Base-by-base conservation (phyloP, 2,113 vertebrate genomes). In the Prionailurus bengalensis region DNA sequence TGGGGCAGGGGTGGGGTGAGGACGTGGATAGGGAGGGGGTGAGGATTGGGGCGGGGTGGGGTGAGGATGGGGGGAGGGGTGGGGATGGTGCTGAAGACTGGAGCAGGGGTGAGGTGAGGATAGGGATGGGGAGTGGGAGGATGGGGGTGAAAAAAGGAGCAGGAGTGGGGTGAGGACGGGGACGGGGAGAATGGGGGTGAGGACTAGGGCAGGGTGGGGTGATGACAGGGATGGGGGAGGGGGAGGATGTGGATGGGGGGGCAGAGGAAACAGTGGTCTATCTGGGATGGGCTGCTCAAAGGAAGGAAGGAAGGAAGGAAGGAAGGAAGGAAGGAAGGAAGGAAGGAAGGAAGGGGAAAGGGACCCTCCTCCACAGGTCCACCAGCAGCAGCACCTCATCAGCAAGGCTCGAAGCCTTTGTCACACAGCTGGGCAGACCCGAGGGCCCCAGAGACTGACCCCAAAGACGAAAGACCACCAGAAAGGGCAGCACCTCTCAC, bases 301-400 rank as follows among this genome's bases (percentile, higher is more conserved):
- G 42, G 42, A 42, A 42, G 42, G 42, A 42, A 42, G 42, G 42
- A 42, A 42, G 42, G 42, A 42, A 42, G 42, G 42, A 42, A 5
- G 5, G 6, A 42, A 6, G 42, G 45, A 9, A 45, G 45, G 45
- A 0, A 45, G 1, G 42, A 1, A 8, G 45, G 45, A 1, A 45
- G 42, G 42, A 42, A 6, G 42, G 42, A 7, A 6, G 42, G 42
- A 1, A 45, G 45, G 45, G 1, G 12, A 81, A 51, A 21, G 31
- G 19, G n/a, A 12, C 13, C 27, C 42, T 17, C 63, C 51, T 31
- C 58, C 17, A 3, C 5, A 14, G 16, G 13, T 53, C 82, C 74
- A 3, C 29, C 36, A 11, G 7, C 9, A 21, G 53, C 8, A 39
- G 53, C 53, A 31, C 78, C n/a, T n/a, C 45, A 19, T 9, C 79